These are phyloP conservation scores for Holothuria glaberrima DNA, from an alignment of 35 echinoderm and acorn worm species.

Conservation along the genomic window DNA sequence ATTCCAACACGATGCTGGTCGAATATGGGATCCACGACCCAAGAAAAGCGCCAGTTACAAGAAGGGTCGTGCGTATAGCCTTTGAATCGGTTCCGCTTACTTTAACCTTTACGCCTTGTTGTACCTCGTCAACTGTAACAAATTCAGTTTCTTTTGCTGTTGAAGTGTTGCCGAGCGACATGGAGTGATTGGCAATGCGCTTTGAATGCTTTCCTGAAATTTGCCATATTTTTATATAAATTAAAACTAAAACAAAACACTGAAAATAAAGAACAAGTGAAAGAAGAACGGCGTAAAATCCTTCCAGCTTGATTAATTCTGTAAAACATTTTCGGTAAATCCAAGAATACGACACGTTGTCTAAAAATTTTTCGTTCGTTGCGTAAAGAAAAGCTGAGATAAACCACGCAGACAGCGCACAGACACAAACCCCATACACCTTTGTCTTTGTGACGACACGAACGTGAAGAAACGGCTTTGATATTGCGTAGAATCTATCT, in stretches of 20 bases:
- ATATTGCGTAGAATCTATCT: conserved; percentile 41
- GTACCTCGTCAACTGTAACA: neutral
- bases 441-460: conserved; percentile 27
- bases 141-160: neutral
- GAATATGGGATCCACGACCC: conserved; percentile 55
- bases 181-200: conserved; percentile 17
- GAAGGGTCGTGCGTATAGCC: conserved; percentile 42
- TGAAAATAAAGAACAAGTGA: conserved; percentile 21
- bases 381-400: conserved; percentile 34
- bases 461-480: conserved; percentile 48
- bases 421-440: neutral
- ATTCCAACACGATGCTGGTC: conserved; percentile 21
- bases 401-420: conserved; percentile 8
- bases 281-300: conserved; percentile 37
- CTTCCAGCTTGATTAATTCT: conserved; percentile 27
- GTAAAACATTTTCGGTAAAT: conserved; percentile 49
- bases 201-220: conserved; percentile 42
- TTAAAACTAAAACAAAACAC: conserved; percentile 14
- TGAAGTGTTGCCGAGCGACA: neutral
- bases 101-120: neutral
- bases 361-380: neutral
- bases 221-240: conserved; percentile 48
- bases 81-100: conserved; percentile 16
- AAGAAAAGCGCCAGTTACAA: conserved; percentile 32
- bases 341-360: conserved; percentile 28